Conservation (phyloP, 30 jellyfish, hydroid and myxozoan genomes). For the Mastigias papua region DNA sequence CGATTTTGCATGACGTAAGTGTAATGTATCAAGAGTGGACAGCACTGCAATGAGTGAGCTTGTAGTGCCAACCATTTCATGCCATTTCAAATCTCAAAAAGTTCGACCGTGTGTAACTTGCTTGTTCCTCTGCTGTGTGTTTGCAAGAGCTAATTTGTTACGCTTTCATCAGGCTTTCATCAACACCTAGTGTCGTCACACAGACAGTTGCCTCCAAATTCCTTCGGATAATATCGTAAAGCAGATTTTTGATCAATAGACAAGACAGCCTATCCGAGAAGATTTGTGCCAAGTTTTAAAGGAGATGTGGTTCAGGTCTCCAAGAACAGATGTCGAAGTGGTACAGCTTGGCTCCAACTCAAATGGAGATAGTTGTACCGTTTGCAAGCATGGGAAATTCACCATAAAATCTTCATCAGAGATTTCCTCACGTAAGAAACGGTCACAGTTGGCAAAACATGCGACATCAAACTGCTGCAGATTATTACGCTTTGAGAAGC, state of each 20-base stretch:
- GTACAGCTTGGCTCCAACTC: not conserved
- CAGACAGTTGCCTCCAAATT: too few species aligned
- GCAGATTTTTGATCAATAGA: not conserved
- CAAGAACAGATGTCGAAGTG: conserved; percentile 8
- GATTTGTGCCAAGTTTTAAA: too few species aligned
- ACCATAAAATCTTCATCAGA: conserved; percentile 29
- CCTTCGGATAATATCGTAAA: too few species aligned
- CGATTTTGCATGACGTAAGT: not conserved
- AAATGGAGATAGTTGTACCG: not conserved
- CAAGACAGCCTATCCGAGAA: not conserved
- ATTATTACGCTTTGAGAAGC: not conserved
- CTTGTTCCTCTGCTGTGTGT: too few species aligned
- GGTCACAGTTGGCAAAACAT: not conserved
- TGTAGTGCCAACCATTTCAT: too few species aligned
- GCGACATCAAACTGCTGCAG: not conserved
- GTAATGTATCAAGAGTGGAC: not conserved
- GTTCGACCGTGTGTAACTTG: too few species aligned
- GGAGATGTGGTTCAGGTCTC: conserved; percentile 15
- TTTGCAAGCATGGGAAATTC: conserved; percentile 3
- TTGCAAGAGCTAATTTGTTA: not conserved
- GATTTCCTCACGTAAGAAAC: not conserved
- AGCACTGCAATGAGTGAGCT: too few species aligned
- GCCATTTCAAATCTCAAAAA: too few species aligned
- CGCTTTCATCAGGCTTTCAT: not conserved
- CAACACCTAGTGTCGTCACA: not conserved